These are phyloP conservation scores for Apocrypta bakeri DNA, from an alignment of 1,140 invertebrate genomes.

Conservation along the genomic window DNA sequence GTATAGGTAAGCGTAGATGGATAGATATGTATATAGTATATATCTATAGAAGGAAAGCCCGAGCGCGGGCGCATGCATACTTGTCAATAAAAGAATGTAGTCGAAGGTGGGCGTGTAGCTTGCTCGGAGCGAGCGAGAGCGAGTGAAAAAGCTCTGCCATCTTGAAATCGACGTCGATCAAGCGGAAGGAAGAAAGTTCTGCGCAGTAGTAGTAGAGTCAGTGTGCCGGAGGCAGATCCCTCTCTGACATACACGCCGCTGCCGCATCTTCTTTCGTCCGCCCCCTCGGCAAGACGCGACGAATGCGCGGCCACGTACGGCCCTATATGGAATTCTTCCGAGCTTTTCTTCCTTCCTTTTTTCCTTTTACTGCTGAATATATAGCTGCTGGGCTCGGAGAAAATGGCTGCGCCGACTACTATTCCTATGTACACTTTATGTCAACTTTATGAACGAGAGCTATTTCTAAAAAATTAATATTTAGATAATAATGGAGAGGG, in stretches of 20 bases:
- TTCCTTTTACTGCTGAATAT: not conserved
- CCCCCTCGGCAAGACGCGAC: conserved; percentile 41
- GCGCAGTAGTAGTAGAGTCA: conserved; percentile 58
- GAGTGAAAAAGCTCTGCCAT: conserved; percentile 59
- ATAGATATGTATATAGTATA: no score
- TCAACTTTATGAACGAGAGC: conserved; percentile 5
- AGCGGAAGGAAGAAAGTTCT: conserved; percentile 65
- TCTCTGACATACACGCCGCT: conserved; percentile 47
- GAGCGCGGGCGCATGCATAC: not conserved
- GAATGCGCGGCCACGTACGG: conserved; percentile 50
- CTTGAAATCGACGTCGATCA: conserved; percentile 70
- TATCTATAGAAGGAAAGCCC: no score
- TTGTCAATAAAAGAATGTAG: not conserved
- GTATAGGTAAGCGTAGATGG: no score
- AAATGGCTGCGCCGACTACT: conserved; percentile 36
- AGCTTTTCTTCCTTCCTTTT: conserved; percentile 16
- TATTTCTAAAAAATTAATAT: no score
- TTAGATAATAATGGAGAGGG: conserved; percentile 37
- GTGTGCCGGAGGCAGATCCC: conserved; percentile 33
- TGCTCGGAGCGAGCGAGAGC: not conserved
- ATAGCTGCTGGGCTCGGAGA: not conserved
- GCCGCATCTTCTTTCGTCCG: conserved; percentile 34
- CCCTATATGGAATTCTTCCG: conserved; percentile 34
- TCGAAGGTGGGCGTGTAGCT: not conserved
- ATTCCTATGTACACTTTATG: not conserved